phyloP scores from a whole-genome alignment of 92 coral and sea anemone genomes.

The Metridium senile region DNA sequence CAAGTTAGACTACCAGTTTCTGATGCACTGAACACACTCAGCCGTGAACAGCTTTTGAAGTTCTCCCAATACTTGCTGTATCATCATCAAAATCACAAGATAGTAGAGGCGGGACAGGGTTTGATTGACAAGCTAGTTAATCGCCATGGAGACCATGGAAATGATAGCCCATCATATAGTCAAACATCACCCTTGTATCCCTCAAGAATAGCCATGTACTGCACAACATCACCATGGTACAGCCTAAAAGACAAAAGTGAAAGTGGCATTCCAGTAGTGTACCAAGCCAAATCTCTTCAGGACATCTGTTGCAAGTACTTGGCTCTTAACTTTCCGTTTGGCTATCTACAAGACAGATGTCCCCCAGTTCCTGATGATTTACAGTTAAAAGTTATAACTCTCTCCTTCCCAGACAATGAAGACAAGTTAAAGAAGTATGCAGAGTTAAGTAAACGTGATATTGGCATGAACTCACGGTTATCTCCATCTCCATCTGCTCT shows the following conservation, averaged over 20 bases:
- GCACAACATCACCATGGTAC: no score
- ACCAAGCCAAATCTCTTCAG: slow-evolving; percentile 52
- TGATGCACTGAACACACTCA: slow-evolving; percentile 75
- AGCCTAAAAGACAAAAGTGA: background rate
- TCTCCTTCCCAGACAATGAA: slow-evolving; percentile 85
- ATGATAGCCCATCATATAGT: no score
- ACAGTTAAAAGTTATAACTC: slow-evolving; percentile 77
- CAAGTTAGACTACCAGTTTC: slow-evolving; percentile 75
- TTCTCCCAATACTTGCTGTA: slow-evolving; percentile 84
- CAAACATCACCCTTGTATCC: no score
- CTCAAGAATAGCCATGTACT: no score
- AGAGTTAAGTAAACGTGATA: slow-evolving; percentile 58
- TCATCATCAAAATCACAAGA: no score
- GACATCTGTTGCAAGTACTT: slow-evolving; percentile 74
- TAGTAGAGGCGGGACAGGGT: no score
- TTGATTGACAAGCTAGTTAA: no score
- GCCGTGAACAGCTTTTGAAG: slow-evolving; percentile 84
- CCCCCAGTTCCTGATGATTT: slow-evolving; percentile 95
- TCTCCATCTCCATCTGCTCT: slow-evolving; percentile 49
- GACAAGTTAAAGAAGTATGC: slow-evolving; percentile 79
- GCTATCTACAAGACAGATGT: slow-evolving; percentile 79
- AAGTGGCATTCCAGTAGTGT: background rate
- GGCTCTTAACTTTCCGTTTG: slow-evolving; percentile 86
- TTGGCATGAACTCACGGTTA: slow-evolving; percentile 42
- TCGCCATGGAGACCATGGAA: background rate